Base-by-base conservation (phyloP, 2,888 invertebrate species). In the Gari tellinella region DNA sequence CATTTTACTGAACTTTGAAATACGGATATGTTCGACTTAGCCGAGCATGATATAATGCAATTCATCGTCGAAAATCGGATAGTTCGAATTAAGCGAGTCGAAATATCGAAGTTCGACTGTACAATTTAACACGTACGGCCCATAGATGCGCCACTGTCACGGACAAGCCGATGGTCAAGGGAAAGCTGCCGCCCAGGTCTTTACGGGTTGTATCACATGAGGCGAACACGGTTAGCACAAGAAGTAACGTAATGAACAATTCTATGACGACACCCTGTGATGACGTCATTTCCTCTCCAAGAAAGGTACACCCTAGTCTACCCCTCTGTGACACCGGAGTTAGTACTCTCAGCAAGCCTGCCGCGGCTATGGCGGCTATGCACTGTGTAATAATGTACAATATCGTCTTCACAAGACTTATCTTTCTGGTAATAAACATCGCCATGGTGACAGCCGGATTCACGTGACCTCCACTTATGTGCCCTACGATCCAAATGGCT, bases 311-410 rank as follows among this genome's bases (percentile, higher is more conserved):
- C 23, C 97, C 98, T 52, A 97, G 97, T 90, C 96, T 96, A 92
- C 97, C 97, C 60, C 97, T 97, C 3, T 95, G 95, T 23, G 25
- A 23, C 1, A 37, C 58, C 1, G 83, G 80, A 5, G 77, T 78
- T 21, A 84, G 66, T 0, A 79, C 84, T 37, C 68, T 79, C 97
- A 97, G 95, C 77, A 97, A 94, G 1, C 97, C 97, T 7, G 97
- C 96, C 51, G 97, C 98, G 0, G 97, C 97, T 84, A 98, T 97
- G 25, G 95, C 97, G 25, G 98, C 98, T 48, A 97, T 96, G 91
- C 97, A 96, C 93, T 98, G 98, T 58, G 97, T 97, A 4, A 96
- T 95, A 73, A 98, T 94, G 92, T 97, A 98, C 37, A 97, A 93
- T 1, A 96, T 53, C 0, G 95, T 96, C 80, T 96, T 94, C 41